Evolutionary conservation across 1,140 invertebrate species (phyloP), one percentile per base, ranked within the genome.

Genomic region (Protaetia brevitarsis): DNA sequence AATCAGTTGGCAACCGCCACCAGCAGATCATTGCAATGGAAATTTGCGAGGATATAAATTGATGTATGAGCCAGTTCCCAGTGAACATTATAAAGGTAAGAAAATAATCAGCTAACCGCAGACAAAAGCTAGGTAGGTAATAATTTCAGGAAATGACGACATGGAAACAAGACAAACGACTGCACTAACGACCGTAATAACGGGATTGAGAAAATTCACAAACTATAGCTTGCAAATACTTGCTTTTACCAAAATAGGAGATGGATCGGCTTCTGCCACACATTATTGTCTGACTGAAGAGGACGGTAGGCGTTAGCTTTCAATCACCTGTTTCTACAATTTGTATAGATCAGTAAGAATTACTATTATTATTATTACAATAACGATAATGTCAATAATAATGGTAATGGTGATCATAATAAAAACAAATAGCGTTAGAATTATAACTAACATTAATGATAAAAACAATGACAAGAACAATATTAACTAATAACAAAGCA

Each of bases 161-260:
- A 84, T 87, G 72, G 7, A 88, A 74, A 86, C 84, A 13, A 80
- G 86, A 5, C 90, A 89, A 7, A 91, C 89, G 0, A 86, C 85
- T 5, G 86, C 86, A 1, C 74, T 89, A 28, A 89, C 85, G 10
- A 85, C 85, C 1, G 85, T 89, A 31, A 78, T 91, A 1, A 87
- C 84, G n/a, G 86, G 86, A 1, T 74, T 91, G n/a, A 81, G 84
- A 64, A 91, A 89, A 69, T 94, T 86, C 74, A 91, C 91, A 2
- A 95, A 95, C 79, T 96, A 95, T 78, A 94, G 89, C 72, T 84
- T 95, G 41, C 89, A 93, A 77, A 87, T 95, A 0, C 73, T 93
- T 64, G 92, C 92, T 0, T 92, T 85, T 76, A 95, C 92, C 0
- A 84, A 89, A 74, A 88, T 91, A 69, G 93, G 93, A 0, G 90